These are phyloP conservation scores for Aleadryas rufinucha DNA, from an alignment of 2,113 vertebrate genomes.

Conservation along the genomic window DNA sequence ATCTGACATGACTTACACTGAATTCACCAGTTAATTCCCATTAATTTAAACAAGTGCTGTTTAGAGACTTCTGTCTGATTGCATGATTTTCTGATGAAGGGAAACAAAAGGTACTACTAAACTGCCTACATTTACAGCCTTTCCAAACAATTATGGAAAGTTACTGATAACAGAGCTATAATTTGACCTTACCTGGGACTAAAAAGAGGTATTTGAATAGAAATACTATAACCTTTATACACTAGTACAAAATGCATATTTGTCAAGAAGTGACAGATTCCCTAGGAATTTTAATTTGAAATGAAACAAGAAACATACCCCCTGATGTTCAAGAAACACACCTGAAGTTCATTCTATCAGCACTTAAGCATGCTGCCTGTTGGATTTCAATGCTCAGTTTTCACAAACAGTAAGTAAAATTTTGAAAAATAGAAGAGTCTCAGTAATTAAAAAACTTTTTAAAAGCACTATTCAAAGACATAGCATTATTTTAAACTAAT, in stretches of 20 bases:
- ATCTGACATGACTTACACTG: background rate
- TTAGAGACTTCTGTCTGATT: background rate
- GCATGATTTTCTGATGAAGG: background rate
- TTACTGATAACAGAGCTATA: background rate
- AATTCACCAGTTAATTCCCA: background rate
- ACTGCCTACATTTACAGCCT: background rate
- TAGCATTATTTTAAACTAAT: background rate
- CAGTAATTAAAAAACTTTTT: background rate
- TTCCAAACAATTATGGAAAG: background rate
- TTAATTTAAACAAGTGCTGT: background rate
- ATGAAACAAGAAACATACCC: background rate
- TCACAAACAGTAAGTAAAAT: background rate
- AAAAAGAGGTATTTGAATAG: background rate
- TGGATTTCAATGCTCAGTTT: background rate
- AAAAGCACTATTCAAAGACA: background rate
- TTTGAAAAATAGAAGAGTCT: background rate
- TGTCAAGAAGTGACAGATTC: background rate
- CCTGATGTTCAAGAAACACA: background rate
- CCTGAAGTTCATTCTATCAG: background rate
- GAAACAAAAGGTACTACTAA: background rate
- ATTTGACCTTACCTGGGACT: background rate
- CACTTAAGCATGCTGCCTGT: background rate
- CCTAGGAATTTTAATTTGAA: background rate
- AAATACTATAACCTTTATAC: background rate
- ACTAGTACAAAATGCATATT: background rate